Evolutionary conservation across 2,888 invertebrate species (phyloP).

Genomic region (Chymomyza amoena): DNA sequence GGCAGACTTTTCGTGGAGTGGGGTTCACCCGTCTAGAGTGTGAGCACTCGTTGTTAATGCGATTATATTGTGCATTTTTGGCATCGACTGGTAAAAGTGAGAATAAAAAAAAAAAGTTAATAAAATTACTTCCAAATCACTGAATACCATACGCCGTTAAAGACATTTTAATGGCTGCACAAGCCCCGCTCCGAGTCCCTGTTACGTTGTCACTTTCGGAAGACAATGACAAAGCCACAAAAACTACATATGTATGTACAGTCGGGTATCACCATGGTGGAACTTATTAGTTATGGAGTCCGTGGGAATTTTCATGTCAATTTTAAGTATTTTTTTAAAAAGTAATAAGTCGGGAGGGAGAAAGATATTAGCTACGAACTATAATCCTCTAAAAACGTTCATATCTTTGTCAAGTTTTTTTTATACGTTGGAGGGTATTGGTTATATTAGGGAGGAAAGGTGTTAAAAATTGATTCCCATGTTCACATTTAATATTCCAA

Average conservation of each 20-base stretch:
- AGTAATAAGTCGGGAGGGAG: too few species aligned
- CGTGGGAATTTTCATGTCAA: background rate
- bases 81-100: conserved; percentile 31
- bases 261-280: background rate
- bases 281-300: background rate
- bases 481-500: too few species aligned
- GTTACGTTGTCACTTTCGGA: conserved; percentile 17
- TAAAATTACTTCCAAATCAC: conserved; percentile 75
- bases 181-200: conserved; percentile 5
- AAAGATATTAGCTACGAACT: too few species aligned
- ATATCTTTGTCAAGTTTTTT: too few species aligned
- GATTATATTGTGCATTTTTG: conserved; percentile 73
- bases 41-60: conserved; percentile 51
- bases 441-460: too few species aligned
- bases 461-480: too few species aligned
- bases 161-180: conserved; percentile 64
- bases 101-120: conserved; percentile 50
- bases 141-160: conserved; percentile 71
- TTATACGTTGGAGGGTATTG: too few species aligned
- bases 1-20: conserved; percentile 12
- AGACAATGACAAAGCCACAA: conserved; percentile 58
- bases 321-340: too few species aligned
- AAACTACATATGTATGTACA: background rate
- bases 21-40: background rate
- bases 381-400: too few species aligned